Base-by-base conservation (phyloP, 1,140 invertebrate species). In the Drosophila gunungcola region DNA sequence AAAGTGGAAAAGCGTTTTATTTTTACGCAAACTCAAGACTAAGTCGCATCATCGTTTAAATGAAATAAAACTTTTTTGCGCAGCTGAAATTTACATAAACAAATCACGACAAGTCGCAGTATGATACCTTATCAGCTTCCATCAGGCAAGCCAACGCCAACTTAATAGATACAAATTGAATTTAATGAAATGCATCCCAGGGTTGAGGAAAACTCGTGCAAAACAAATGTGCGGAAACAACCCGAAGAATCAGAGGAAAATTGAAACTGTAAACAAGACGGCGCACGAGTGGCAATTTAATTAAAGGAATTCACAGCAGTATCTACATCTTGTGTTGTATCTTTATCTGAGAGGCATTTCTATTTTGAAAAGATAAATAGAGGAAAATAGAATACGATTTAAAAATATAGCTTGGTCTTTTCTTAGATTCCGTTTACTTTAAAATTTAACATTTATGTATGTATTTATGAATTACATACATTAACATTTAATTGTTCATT, bases 101-200 rank as follows among this genome's bases (percentile, higher is more conserved):
- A 73, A 85, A 68, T 80, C 78, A 75, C 83, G 61, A 84, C 29
- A 29, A 25, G 36, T 61, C 53, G 49, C 39, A 29, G 27, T 51
- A 25, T 67, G 73, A 75, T 75, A 75, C 36, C 60, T 57, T 75
- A 76, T 67, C 73, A 76, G 53, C 60, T 11, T 43, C 41, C 72
- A 57, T 75, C 73, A 21, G 13, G 9, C 32, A 12, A 42, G 13
- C 12, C 32, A 55, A 11, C 34, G 55, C 36, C 46, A 12, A 57
- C 73, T 57, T 57, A 65, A 76, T 67, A 67, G 61, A 75, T 67
- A 67, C 73, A 75, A 76, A 70, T 75, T 75, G 73, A 75, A 75
- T 75, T 75, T 75, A 75, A 75, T 75, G 42, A 54, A 75, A 75
- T 75, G 73, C 72, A 74, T 74, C 56, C 52, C 36, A 46, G 41